A percentile compares a stretch with the other conserved stretches of the same genome.
These are phyloP conservation scores for Sitophilus oryzae DNA, from an alignment of 1,140 invertebrate species.

Conservation along the genomic window DNA sequence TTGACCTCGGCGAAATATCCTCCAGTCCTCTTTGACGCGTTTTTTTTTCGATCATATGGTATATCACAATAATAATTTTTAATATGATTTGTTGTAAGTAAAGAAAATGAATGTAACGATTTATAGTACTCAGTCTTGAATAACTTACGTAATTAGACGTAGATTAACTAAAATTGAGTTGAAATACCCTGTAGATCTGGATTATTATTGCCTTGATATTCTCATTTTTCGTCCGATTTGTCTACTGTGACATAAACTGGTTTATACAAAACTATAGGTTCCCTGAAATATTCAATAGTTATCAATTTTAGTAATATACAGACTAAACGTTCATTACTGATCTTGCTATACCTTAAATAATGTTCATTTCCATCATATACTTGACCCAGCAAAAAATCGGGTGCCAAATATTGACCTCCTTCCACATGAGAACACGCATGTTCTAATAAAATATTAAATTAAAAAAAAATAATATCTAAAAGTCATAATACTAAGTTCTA, in stretches of 20 bases:
- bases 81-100: too few relatives aligned
- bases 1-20: background rate
- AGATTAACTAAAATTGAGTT: background rate
- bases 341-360: conserved; percentile 39
- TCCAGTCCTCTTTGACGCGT: too few relatives aligned
- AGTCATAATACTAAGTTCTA: too few relatives aligned
- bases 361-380: conserved; percentile 70
- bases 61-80: too few relatives aligned
- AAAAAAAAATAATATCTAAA: too few relatives aligned
- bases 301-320: too few relatives aligned
- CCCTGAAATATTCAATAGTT: conserved; percentile 40
- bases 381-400: conserved; percentile 75
- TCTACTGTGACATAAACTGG: conserved; percentile 61
- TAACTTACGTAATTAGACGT: background rate
- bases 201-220: conserved; percentile 22
- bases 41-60: too few relatives aligned
- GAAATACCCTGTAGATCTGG: background rate
- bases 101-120: background rate
- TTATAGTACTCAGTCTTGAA: background rate
- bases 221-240: conserved; percentile 29
- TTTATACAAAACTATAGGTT: conserved; percentile 57
- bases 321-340: too few relatives aligned
- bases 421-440: conserved; percentile 66
- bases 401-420: conserved; percentile 75
- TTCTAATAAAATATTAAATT: conserved; percentile 49